Percentiles rank a stretch among this genome's conserved stretches.
Conservation (phyloP, 1,140 invertebrate genomes). For the Brachionus plicatilis region DNA sequence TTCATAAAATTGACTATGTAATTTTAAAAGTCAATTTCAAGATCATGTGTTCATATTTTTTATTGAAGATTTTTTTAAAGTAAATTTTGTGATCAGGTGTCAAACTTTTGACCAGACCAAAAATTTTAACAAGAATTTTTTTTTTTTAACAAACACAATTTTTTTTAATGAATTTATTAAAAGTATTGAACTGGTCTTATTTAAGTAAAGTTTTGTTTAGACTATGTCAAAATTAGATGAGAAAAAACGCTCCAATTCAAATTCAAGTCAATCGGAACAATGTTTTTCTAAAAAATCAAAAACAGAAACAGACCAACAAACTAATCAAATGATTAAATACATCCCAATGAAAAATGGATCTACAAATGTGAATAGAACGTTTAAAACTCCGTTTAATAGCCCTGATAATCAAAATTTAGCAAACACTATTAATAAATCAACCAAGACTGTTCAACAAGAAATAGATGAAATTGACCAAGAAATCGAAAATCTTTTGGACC, state of each 20-base stretch:
- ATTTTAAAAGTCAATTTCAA: too few species aligned
- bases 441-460: neutral
- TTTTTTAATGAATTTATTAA: neutral
- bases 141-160: neutral
- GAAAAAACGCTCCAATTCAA: neutral
- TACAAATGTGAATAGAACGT: neutral
- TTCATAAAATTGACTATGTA: too few species aligned
- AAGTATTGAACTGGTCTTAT: too few species aligned
- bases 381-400: neutral
- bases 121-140: too few species aligned
- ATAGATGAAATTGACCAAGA: neutral
- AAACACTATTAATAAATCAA: neutral
- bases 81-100: too few species aligned
- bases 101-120: too few species aligned
- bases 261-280: neutral
- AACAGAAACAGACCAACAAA: neutral
- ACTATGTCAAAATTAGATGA: neutral
- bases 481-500: neutral
- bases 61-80: too few species aligned
- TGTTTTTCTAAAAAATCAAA: neutral
- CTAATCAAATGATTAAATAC: neutral
- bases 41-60: too few species aligned
- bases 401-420: neutral
- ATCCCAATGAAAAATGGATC: slow-evolving; percentile 31
- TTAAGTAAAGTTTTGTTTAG: neutral